These are phyloP conservation scores for Copidosoma aretas DNA, from an alignment of 2,888 invertebrate genomes.

Conservation along the genomic window DNA sequence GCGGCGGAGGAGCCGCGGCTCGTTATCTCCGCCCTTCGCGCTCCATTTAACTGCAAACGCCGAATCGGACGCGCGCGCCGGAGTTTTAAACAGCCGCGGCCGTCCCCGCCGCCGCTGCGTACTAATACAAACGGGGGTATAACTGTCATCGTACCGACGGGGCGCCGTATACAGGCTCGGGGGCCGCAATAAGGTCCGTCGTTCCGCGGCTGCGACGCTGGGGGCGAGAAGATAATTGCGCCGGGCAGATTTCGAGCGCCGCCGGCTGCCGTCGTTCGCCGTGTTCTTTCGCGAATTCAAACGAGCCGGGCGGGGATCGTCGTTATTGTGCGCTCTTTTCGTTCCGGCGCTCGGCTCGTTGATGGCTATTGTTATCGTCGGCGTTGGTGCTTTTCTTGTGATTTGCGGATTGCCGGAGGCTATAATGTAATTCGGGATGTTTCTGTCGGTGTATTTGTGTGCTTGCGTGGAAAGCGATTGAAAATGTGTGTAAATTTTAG, in stretches of 20 bases:
- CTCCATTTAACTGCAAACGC: constrained; percentile 63
- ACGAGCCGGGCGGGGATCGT: too few species aligned
- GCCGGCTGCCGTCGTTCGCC: constrained; percentile 5
- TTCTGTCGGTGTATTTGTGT: too few species aligned
- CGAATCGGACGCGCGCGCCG: constrained; percentile 52
- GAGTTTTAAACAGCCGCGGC: constrained; percentile 51
- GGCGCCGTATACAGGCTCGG: neutral
- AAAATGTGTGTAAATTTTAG: too few species aligned
- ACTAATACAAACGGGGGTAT: too few species aligned
- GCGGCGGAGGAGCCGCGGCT: constrained; percentile 61
- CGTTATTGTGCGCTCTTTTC: too few species aligned
- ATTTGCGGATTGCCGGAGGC: constrained; percentile 1
- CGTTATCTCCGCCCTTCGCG: constrained; percentile 64
- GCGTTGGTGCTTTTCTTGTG: too few species aligned
- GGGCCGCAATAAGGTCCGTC: constrained; percentile 38
- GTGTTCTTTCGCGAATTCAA: constrained; percentile 25
- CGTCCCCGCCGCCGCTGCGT: too few species aligned
- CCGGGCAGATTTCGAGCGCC: constrained; percentile 16
- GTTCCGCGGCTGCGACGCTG: constrained; percentile 13
- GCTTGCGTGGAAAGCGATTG: too few species aligned
- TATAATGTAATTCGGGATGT: too few species aligned
- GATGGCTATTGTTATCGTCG: too few species aligned
- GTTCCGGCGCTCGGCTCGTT: too few species aligned
- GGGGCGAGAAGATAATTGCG: constrained; percentile 1
- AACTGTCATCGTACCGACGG: too few species aligned